phyloP scores from a whole-genome alignment of 2,113 vertebrate species.

The Heteronetta atricapilla region DNA sequence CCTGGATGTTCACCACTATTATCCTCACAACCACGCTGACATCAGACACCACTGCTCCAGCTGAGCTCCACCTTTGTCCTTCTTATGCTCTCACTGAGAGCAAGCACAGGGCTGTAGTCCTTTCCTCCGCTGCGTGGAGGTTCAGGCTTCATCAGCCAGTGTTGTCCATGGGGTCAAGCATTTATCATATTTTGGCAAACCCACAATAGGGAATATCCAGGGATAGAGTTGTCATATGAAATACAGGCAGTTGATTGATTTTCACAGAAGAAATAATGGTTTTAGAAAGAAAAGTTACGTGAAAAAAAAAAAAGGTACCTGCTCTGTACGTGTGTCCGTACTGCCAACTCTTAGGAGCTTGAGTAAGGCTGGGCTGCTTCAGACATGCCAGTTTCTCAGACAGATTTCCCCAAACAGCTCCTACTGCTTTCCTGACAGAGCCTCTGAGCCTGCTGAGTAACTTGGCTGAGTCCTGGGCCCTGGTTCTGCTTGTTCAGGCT shows the following conservation, averaged over 20 bases:
- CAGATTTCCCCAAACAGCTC: background rate
- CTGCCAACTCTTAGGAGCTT: background rate
- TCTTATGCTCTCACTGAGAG: background rate
- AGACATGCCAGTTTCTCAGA: background rate
- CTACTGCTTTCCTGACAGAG: slow-evolving; percentile 15
- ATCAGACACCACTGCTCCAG: background rate
- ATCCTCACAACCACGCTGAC: background rate
- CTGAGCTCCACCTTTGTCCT: background rate
- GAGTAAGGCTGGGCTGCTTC: background rate
- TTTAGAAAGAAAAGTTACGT: background rate
- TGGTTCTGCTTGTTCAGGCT: background rate
- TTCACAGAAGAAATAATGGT: background rate
- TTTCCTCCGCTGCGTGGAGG: background rate
- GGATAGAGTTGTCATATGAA: background rate
- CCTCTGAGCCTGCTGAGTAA: slow-evolving; percentile 9
- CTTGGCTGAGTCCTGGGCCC: background rate
- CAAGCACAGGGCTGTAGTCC: background rate
- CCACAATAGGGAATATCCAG: background rate
- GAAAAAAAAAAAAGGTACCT: background rate
- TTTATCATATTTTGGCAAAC: background rate
- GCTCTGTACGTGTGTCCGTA: background rate
- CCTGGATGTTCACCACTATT: background rate
- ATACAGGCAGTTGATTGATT: background rate
- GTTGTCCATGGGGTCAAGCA: background rate
- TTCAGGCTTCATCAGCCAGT: background rate